Conservation (phyloP, 35 echinoderm and acorn worm species). For the Holothuria glaberrima region DNA sequence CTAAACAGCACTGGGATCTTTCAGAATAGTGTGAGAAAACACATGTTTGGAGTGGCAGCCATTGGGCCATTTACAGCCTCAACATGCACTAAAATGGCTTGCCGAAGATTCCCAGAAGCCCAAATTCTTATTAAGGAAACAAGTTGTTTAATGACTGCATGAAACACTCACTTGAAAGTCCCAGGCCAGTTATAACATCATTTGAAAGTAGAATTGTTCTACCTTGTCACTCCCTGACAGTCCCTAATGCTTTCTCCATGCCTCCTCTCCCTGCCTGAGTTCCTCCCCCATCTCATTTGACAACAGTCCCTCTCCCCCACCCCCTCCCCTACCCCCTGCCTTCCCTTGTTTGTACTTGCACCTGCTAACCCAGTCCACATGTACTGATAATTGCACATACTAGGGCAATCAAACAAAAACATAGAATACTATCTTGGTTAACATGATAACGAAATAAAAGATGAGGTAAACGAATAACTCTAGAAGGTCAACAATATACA, state of each 20-base stretch:
- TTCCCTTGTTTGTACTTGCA: neutral
- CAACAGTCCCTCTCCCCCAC: neutral
- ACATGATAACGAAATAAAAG: neutral
- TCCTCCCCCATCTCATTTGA: neutral
- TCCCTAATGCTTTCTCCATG: neutral
- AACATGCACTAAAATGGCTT: too few species aligned
- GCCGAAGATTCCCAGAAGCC: too few species aligned
- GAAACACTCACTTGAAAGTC: too few species aligned
- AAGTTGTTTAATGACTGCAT: too few species aligned
- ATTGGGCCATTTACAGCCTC: too few species aligned
- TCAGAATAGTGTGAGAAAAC: too few species aligned
- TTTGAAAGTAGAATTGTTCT: too few species aligned
- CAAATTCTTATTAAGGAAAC: too few species aligned
- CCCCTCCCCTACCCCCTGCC: neutral
- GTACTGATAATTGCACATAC: slow-evolving; percentile 17
- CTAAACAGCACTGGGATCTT: too few species aligned
- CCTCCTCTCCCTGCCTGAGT: neutral
- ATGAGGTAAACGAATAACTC: neutral
- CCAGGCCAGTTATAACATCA: too few species aligned
- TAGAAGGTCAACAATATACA: slow-evolving; percentile 19
- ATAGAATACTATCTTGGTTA: slow-evolving; percentile 45
- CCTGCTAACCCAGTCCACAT: neutral
- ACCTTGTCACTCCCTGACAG: neutral
- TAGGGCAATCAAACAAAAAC: slow-evolving; percentile 21
- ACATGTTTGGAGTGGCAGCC: too few species aligned